Base-by-base conservation (phyloP, 2,888 invertebrate genomes). In the Tricholauxania praeusta region DNA sequence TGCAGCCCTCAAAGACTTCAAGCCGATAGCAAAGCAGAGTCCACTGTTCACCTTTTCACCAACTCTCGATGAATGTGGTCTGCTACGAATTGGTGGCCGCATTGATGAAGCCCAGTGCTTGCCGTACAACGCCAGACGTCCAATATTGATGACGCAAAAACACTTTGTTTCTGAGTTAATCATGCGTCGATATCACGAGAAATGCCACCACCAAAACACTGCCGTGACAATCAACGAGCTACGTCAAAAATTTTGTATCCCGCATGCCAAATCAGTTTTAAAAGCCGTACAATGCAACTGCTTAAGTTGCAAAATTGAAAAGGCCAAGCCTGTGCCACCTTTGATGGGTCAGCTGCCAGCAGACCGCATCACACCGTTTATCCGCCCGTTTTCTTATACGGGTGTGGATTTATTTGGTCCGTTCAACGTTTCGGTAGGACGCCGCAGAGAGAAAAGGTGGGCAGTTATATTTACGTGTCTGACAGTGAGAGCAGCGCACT, bases 371-470 rank as follows among this genome's bases (percentile, higher is more conserved):
- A 72, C 74, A 12, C 75, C 72, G 12, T 76, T 66, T n/a, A 48
- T 75, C 5, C 74, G 71, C 10, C 73, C 75, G 1, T 75, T 77
- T 51, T 65, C 70, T 1, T 76, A 76, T 59, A 72, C 74, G 2
- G 72, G 74, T 14, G 73, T 77, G 1, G 75, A 75, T 10, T 48
- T 10, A 47, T 67, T 4, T 66, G 74, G 14, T 51, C 71, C 15
- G 28, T 28, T 28, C 28, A 28, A 28, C 28, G 28, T 28, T 4
- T 28, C 28, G 0, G 3, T 28, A 28, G 28, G 28, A 28, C 28
- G 28, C 28, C 28, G 28, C 28, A 6, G 71, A 15, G 74, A 76
- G 19, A 76, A 76, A n/a, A 59, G 74, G 15, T 76, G 74, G 72
- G 69, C n/a, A 3, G 74, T 55, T 3, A 57, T 75, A 2, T 75